phyloP scores from a whole-genome alignment of 2,113 vertebrate species.

The Sigmodon hispidus region DNA sequence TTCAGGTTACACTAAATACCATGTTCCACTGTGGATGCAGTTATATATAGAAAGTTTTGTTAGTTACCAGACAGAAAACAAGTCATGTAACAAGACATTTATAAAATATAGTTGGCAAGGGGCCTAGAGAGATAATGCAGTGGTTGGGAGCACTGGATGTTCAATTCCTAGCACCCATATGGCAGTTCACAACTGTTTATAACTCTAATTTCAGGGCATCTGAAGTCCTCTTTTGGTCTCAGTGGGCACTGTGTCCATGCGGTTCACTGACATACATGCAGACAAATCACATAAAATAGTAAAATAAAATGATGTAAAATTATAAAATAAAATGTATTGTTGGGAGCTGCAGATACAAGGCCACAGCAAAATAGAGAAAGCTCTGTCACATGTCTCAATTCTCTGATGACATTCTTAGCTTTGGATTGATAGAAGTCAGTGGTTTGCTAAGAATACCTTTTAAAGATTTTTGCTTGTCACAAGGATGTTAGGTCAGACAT shows the following conservation, averaged over 20 bases:
- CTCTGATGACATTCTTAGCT: neutral
- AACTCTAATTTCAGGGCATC: neutral
- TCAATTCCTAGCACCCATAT: neutral
- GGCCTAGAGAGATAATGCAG: neutral
- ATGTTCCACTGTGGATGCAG: too few relatives aligned
- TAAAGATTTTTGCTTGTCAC: neutral
- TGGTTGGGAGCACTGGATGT: neutral
- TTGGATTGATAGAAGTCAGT: neutral
- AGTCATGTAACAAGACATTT: neutral
- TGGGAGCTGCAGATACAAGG: neutral
- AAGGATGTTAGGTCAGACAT: neutral
- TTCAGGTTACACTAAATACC: neutral
- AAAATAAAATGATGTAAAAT: neutral
- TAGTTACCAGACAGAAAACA: neutral
- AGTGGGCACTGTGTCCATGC: neutral
- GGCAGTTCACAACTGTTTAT: neutral
- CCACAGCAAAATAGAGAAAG: neutral
- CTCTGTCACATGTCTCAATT: too few relatives aligned
- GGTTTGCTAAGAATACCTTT: neutral
- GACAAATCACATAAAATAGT: neutral
- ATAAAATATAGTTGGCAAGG: neutral
- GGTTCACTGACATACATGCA: neutral
- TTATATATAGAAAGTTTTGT: neutral
- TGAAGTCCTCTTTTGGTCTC: neutral
- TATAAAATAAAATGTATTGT: neutral